Percentiles rank a stretch among this genome's conserved stretches.
Evolutionary conservation across 2,888 invertebrate species (phyloP).

Genomic region (Caenorhabditis sinica): DNA sequence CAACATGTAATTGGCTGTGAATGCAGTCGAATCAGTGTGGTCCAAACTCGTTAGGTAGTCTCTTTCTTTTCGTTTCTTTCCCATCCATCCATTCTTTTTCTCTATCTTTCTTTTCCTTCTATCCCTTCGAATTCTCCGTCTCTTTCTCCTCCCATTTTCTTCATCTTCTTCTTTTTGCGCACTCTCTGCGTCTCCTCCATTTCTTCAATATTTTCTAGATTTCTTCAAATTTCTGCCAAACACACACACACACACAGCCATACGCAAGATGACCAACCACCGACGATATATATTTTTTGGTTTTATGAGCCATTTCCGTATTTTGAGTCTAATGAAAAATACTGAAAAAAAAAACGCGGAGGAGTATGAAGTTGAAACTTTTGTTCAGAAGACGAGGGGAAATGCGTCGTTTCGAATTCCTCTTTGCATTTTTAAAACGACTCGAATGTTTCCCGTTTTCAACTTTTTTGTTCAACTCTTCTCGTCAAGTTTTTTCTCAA

Average conservation of each 20-base stretch:
- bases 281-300: constrained; percentile 48
- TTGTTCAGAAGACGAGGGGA: constrained; percentile 1
- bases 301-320: constrained; percentile 46
- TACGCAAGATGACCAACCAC: constrained; percentile 57
- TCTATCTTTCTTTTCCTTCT: constrained; percentile 20
- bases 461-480: neutral
- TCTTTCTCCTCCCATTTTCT: constrained; percentile 10
- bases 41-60: constrained; percentile 58
- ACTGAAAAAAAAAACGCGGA: neutral
- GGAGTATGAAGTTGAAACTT: neutral
- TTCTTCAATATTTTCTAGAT: constrained; percentile 10
- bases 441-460: constrained; percentile 18
- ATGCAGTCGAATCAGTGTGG: constrained; percentile 54
- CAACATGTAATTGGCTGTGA: constrained; percentile 56
- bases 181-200: constrained; percentile 39
- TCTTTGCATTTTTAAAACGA: constrained; percentile 19
- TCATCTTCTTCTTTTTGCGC: constrained; percentile 36
- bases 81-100: constrained; percentile 25
- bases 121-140: constrained; percentile 27
- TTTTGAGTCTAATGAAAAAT: neutral
- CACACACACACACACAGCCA: constrained; percentile 47
- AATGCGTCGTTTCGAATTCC: constrained; percentile 14
- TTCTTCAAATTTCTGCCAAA: constrained; percentile 61
- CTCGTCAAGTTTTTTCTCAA: neutral
- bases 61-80: constrained; percentile 27